Percentiles rank a stretch among this genome's conserved stretches.
Evolutionary conservation across 2,888 invertebrate genomes (phyloP).

Genomic region (Pyralis farinalis): DNA sequence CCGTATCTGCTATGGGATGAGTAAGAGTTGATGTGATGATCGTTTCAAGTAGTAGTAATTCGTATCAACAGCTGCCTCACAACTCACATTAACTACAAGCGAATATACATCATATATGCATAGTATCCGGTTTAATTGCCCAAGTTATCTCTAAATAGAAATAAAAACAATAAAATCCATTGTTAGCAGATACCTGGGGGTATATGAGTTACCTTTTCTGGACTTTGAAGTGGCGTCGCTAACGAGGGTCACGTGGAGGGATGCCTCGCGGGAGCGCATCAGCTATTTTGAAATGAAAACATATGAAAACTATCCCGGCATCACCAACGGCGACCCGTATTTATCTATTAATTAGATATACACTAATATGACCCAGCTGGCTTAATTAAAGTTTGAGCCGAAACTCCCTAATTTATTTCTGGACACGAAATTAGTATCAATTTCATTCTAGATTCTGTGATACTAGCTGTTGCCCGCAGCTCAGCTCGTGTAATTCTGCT

Average conservation of each 20-base stretch:
- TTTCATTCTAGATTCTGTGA: no score
- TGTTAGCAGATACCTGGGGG: conserved; percentile 17
- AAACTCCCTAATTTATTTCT: no score
- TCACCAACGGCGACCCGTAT: conserved; percentile 4
- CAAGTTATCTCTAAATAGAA: not conserved
- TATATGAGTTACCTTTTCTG: conserved; percentile 21
- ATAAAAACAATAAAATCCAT: conserved; percentile 20
- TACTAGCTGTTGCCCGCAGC: no score
- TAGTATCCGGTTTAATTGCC: no score
- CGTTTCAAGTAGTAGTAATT: no score
- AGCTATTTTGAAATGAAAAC: conserved; percentile 7
- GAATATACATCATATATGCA: no score
- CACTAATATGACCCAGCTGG: conserved; percentile 2
- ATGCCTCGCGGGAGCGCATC: conserved; percentile 13
- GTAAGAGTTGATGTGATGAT: no score
- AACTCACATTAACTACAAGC: no score
- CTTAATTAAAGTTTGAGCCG: conserved; percentile 1
- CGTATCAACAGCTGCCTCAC: no score
- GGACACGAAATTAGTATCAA: no score
- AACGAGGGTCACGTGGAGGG: conserved; percentile 19
- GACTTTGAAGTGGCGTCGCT: conserved; percentile 33
- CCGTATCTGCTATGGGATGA: no score
- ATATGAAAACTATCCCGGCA: conserved; percentile 12
- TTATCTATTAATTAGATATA: conserved; percentile 11
- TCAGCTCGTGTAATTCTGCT: no score